A percentile compares a stretch with the other conserved stretches of the same genome.
Conservation (phyloP, 2,113 vertebrate genomes). For the Narcine bancroftii region DNA sequence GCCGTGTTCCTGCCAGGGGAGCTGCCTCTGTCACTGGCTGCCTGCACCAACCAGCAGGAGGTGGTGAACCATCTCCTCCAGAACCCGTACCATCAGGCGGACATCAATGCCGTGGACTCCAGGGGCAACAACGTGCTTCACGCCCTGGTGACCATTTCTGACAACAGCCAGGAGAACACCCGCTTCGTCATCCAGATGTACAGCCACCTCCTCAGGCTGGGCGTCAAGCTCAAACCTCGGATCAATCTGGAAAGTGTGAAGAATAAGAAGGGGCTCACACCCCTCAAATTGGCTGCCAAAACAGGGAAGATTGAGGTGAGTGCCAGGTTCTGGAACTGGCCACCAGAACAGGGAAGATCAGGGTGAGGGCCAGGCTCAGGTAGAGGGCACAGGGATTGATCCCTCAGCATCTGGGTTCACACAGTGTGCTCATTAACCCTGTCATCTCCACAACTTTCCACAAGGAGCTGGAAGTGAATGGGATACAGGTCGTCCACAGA, state of each 20-base stretch:
- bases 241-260: conserved; percentile 73
- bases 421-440: no score
- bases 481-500: not conserved
- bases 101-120: conserved; percentile 61
- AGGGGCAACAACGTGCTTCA: conserved; percentile 85
- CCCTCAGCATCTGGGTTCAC: no score
- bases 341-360: not conserved
- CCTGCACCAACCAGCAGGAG: conserved; percentile 86
- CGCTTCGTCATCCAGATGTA: conserved; percentile 85
- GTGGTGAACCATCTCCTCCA: conserved; percentile 79
- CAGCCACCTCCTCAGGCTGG: conserved; percentile 69
- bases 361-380: not conserved
- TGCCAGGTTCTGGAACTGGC: not conserved
- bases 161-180: conserved; percentile 77
- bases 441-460: no score
- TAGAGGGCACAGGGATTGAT: no score
- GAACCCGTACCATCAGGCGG: conserved; percentile 62
- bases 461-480: not conserved
- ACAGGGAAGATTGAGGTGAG: conserved; percentile 62
- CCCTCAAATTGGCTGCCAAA: conserved; percentile 80
- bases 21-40: conserved; percentile 82
- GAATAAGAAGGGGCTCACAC: conserved; percentile 73
- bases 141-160: conserved; percentile 75
- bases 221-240: conserved; percentile 62
- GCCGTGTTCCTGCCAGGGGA: conserved; percentile 62